phyloP scores from a whole-genome alignment of 2,888 invertebrate species.

The Oscheius onirici region DNA sequence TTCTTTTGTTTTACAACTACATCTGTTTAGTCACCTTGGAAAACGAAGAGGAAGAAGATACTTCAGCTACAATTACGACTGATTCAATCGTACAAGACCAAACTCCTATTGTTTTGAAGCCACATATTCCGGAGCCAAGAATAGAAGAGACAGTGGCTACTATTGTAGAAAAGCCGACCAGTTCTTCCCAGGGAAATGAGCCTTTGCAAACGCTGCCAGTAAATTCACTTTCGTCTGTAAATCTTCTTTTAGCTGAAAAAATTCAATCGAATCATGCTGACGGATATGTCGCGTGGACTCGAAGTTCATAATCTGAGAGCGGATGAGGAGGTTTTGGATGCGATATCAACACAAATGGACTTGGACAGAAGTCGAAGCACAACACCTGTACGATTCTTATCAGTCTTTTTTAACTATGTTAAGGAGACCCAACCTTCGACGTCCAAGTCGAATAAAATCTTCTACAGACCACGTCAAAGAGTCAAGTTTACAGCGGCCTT shows the following conservation, averaged over 20 bases:
- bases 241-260: not conserved
- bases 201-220: no score
- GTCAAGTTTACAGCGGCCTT: not conserved
- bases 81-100: no score
- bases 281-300: conserved; percentile 7
- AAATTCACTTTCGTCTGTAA: no score
- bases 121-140: no score
- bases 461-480: conserved; percentile 6
- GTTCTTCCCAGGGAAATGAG: no score
- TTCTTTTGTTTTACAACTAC: no score
- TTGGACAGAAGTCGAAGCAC: not conserved
- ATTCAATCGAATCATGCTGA: not conserved
- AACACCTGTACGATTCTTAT: not conserved
- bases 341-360: not conserved
- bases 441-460: not conserved
- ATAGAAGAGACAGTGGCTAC: no score
- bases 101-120: no score
- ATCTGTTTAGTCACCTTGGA: no score
- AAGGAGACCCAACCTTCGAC: not conserved
- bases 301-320: conserved; percentile 4
- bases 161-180: not conserved
- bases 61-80: no score
- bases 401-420: not conserved
- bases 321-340: conserved; percentile 13
- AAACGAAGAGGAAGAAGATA: no score